Conservation (phyloP, 2,113 vertebrate genomes). For the Asarcornis scutulata region DNA sequence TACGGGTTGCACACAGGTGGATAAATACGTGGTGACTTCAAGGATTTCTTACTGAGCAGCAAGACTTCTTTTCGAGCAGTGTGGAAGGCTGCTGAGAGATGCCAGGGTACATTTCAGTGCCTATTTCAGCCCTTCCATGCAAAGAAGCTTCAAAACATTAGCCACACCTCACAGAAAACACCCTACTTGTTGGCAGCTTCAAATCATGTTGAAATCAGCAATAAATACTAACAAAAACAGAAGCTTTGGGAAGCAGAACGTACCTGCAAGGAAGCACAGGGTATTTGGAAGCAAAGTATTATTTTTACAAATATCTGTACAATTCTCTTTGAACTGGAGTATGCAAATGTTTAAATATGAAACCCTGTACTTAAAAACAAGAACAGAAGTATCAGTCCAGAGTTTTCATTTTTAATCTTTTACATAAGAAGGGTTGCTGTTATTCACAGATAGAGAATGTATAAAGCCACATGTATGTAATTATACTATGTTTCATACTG, state of each 20-base stretch:
- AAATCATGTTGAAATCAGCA: background rate
- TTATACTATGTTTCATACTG: background rate
- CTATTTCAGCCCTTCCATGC: background rate
- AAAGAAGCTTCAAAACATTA: background rate
- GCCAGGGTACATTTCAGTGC: background rate
- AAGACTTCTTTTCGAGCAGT: background rate
- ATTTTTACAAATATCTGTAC: background rate
- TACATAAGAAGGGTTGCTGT: background rate
- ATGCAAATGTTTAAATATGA: background rate
- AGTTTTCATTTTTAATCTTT: background rate
- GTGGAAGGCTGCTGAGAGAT: background rate
- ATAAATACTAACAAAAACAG: background rate
- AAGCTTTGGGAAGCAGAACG: background rate
- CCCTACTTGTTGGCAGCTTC: background rate
- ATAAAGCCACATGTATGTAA: background rate
- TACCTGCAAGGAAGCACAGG: background rate
- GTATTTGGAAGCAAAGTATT: background rate
- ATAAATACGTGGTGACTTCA: background rate
- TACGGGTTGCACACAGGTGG: fast-evolving
- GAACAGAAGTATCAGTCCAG: background rate
- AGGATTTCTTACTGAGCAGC: background rate
- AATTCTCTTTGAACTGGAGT: background rate
- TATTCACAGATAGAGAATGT: background rate
- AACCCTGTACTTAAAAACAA: background rate
- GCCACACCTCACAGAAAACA: background rate